Conservation (phyloP, 2,113 vertebrate genomes). For the Eulacestoma nigropectus region DNA sequence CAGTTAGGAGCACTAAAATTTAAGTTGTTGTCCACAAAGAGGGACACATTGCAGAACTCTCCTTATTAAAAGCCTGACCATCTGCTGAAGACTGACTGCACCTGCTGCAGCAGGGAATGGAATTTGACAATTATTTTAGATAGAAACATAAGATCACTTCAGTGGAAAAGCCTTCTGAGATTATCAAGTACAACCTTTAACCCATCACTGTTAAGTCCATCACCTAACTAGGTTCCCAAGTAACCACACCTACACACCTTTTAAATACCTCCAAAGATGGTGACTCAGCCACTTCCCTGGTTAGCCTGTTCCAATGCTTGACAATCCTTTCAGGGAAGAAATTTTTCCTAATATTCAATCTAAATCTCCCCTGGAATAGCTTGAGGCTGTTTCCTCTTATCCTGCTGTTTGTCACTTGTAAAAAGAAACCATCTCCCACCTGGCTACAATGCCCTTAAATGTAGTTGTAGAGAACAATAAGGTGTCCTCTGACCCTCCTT, state of each 20-base stretch:
- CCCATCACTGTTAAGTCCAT: not conserved
- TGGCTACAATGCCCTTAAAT: fast-evolving
- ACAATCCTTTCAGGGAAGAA: not conserved
- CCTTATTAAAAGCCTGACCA: not conserved
- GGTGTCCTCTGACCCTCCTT: not conserved
- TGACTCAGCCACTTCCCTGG: not conserved
- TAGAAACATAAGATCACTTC: not conserved
- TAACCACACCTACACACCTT: not conserved
- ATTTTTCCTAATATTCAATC: not conserved
- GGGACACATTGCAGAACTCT: not conserved
- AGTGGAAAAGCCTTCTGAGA: not conserved
- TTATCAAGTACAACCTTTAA: not conserved
- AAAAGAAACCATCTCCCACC: not conserved
- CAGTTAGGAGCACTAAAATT: not conserved
- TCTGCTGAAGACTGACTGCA: not conserved
- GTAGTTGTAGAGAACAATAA: fast-evolving
- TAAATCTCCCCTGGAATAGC: not conserved
- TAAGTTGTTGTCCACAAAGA: not conserved
- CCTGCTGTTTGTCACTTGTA: not conserved
- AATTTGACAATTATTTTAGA: not conserved
- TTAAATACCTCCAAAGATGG: not conserved
- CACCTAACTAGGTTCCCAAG: not conserved
- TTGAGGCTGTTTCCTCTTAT: not conserved
- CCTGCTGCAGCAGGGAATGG: not conserved
- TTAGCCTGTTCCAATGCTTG: not conserved